phyloP scores from a whole-genome alignment of 1,140 invertebrate species.

The Leptinotarsa defecta region DNA sequence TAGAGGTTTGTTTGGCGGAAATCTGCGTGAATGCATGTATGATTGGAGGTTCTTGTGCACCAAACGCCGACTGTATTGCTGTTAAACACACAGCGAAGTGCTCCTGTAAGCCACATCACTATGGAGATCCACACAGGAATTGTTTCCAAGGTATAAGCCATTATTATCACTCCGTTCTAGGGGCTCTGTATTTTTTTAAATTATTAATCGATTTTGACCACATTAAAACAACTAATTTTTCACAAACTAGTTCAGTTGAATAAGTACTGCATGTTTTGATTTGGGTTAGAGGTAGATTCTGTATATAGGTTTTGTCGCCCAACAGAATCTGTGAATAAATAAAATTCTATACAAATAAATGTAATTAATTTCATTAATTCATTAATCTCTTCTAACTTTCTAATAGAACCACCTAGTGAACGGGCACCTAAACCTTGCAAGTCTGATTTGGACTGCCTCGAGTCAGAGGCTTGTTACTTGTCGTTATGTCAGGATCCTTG shows the following conservation, averaged over 20 bases:
- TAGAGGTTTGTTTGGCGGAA: conserved; percentile 68
- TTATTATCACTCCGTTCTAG: conserved; percentile 15
- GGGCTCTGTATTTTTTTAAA: conserved; percentile 1
- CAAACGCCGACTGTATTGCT: conserved; percentile 70
- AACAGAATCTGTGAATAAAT: background rate
- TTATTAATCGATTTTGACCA: background rate
- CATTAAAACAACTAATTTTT: conserved; percentile 21
- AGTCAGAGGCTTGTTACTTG: conserved; percentile 75
- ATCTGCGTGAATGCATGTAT: conserved; percentile 77
- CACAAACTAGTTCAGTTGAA: conserved; percentile 24
- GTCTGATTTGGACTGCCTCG: conserved; percentile 75
- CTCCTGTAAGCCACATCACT: conserved; percentile 67
- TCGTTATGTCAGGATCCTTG: conserved; percentile 75
- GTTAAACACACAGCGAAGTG: conserved; percentile 72
- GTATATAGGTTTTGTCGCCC: conserved; percentile 16
- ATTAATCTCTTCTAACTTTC: conserved; percentile 45
- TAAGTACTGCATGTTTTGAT: conserved; percentile 19
- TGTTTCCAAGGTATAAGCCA: conserved; percentile 54
- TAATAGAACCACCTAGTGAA: conserved; percentile 67
- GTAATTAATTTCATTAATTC: conserved; percentile 24
- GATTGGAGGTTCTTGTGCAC: conserved; percentile 66
- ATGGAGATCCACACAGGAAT: conserved; percentile 52
- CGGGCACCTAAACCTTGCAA: conserved; percentile 72
- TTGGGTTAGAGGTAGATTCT: conserved; percentile 13
- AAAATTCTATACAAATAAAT: background rate